Evolutionary conservation across 30 jellyfish, hydroid and myxozoan species (phyloP).

Genomic region (Chrysaora quinquecirrha): DNA sequence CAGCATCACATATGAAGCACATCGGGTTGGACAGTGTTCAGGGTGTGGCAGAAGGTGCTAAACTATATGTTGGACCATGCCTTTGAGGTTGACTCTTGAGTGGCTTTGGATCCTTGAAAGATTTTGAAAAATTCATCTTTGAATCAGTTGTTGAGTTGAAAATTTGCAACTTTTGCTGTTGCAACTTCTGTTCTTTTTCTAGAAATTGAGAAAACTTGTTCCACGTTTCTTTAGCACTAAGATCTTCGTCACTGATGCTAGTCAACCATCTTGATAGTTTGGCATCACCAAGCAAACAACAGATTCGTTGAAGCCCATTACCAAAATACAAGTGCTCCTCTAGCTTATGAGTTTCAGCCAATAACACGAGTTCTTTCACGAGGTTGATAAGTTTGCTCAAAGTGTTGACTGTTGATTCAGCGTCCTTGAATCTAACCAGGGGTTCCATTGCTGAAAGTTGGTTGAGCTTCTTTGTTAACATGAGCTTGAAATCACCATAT

Average conservation of each 20-base stretch:
- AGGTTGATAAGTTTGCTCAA: constrained; percentile 21
- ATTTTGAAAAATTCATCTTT: background rate
- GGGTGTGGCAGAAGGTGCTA: background rate
- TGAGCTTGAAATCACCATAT: constrained; percentile 28
- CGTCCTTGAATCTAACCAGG: constrained; percentile 8
- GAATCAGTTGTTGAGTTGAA: background rate
- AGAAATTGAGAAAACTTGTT: constrained; percentile 9
- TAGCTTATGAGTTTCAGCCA: constrained; percentile 23
- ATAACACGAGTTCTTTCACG: constrained; percentile 22
- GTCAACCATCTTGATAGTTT: constrained; percentile 12
- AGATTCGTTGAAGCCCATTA: constrained; percentile 14
- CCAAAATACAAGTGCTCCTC: constrained; percentile 22
- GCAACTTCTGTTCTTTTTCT: constrained; percentile 13
- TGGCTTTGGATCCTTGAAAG: background rate
- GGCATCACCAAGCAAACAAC: constrained; percentile 21
- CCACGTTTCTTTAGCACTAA: constrained; percentile 43
- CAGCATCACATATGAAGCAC: constrained; percentile 28
- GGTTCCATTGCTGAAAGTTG: constrained; percentile 2
- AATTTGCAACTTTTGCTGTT: constrained; percentile 2
- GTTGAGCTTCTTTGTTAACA: constrained; percentile 7
- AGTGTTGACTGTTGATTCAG: background rate
- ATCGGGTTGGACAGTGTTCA: constrained; percentile 9
- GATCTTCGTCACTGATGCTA: background rate
- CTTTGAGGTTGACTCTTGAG: background rate
- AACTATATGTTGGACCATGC: background rate